Base-by-base conservation (phyloP, 53 echinoderm and acorn worm genomes). In the Antedon mediterranea region DNA sequence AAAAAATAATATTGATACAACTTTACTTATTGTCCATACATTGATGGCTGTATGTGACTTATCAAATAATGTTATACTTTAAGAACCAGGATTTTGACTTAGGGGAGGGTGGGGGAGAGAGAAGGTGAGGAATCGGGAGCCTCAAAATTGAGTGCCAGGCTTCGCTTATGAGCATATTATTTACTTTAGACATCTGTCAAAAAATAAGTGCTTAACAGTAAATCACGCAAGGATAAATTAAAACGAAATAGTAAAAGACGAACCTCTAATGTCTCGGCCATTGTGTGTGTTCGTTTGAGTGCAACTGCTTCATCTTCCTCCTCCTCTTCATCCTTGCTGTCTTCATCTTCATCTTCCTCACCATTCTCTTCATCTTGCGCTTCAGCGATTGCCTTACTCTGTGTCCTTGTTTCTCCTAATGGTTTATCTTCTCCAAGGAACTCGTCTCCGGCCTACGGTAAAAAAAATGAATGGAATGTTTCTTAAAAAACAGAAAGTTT, bases 201-300 rank as follows among this genome's bases (percentile, higher is more conserved):
- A 37, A 37, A 37, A 37, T 37, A 37, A 37, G 4, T 9, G 18
- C 31, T 79, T 31, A 43, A 43, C 13, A 7, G 26, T 0, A 3
- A 30, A 2, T 43, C 3, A 8, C 27, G 28, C 30, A 31, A 31
- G 3, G 43, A 20, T 23, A 57, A 29, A 27, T 32, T 31, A 14
- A 13, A 73, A 9, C 34, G 32, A 30, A 43, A 34, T 14, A 71
- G 32, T 14, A 23, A 1, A 28, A 8, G 75, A 30, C 79, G 79
- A 74, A 93, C 93, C 87, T 90, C 79, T 43, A 93, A 32, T 75
- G 93, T 90, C 78, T 93, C 93, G 73, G 89, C 87, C 88, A 86
- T 93, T 78, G 93, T 93, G 84, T 88, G 88, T 81, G 93, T 90
- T 84, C 93, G 84, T 75, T 93, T 93, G 72, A 93, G 81, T 28